Base-by-base conservation (phyloP, 2,113 vertebrate species). In the Zosterops borbonicus region DNA sequence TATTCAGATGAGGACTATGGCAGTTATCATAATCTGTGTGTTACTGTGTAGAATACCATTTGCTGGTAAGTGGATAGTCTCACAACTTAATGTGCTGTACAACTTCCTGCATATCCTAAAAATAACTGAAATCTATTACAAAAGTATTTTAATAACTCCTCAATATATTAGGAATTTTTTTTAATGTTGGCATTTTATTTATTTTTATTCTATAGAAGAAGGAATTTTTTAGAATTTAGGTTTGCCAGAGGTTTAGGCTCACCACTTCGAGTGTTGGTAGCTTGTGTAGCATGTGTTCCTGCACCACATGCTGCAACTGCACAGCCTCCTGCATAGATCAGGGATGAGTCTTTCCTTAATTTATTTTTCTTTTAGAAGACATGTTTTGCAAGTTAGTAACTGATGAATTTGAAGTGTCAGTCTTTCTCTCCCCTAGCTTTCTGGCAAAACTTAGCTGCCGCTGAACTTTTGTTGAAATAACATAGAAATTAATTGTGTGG, bases 61-160 rank as follows among this genome's bases (percentile, higher is more conserved):
- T 95, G 92, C 95, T 95, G 96, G 94, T 96, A 96, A 96, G 94
- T 95, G 93, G 92, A 90, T 97, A 94, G 95, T 94, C 90, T 96
- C 93, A 96, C 93, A 86, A 87, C n/a, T 95, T 89, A 75, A 83
- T 91, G 95, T 96, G 94, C 90, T 97, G 93, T 97, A 95, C 93
- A 95, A 95, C 88, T 83, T 92, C 73, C 90, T 95, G 60, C 93
- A 63, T 97, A 96, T 89, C 79, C 79, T 93, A 93, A 96, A 95
- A 90, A 78, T 79, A 94, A 94, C 90, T 88, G 93, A 94, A 94
- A 90, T 88, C 85, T 94, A 93, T 92, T 93, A 91, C 94, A 90
- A 79, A 93, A 95, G 46, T 97, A 97, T 94, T 96, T 96, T 92
- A 95, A 92, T 95, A 95, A 92, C 77, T 92, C 73, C 60, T 93